Base-by-base conservation (phyloP, 1,140 invertebrate species). In the Megathymus violae region DNA sequence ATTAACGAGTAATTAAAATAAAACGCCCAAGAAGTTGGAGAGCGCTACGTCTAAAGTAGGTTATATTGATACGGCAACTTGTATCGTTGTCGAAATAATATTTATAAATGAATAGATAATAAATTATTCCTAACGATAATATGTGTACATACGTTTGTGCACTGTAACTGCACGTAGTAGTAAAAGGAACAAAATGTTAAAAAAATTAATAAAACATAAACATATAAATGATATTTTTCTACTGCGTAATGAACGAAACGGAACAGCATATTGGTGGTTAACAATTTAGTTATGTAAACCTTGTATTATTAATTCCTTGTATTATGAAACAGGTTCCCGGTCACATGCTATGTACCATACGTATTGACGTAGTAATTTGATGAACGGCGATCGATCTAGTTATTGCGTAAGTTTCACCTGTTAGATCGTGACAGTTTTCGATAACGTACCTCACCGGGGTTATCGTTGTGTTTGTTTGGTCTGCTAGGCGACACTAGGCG, bases 191-290 rank as follows among this genome's bases (percentile, higher is more conserved):
- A 59, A 64, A 60, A 52, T n/a, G 27, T 67, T 60, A 68, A 46
- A 40, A 61, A 69, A 41, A 52, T 43, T 61, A 64, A 59, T 15
- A 65, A 64, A 72, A 59, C 64, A 64, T 71, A 64, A 50, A 65
- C 70, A 64, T 31, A 44, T 65, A 46, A 47, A 58, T 36, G 34
- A 68, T 70, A 72, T 76, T 75, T 75, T 73, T 73, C 64, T 73
- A 73, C 71, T 44, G 38, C 34, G 27, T 31, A 31, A 31, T 7
- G 47, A 50, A 50, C 36, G 27, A 36, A 9, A 36, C 10, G 31
- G 6, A 14, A 50, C 9, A 9, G 27, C 5, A 22, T 3, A 3
- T 22, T 22, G 19, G 5, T 5, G 19, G 19, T 22, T 22, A 3
- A 3, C 5, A 22, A 22, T 22, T 22, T 16, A 22, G 44, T 50